Conservation (phyloP, 1,140 invertebrate genomes). For the Cryptotermes secundus region DNA sequence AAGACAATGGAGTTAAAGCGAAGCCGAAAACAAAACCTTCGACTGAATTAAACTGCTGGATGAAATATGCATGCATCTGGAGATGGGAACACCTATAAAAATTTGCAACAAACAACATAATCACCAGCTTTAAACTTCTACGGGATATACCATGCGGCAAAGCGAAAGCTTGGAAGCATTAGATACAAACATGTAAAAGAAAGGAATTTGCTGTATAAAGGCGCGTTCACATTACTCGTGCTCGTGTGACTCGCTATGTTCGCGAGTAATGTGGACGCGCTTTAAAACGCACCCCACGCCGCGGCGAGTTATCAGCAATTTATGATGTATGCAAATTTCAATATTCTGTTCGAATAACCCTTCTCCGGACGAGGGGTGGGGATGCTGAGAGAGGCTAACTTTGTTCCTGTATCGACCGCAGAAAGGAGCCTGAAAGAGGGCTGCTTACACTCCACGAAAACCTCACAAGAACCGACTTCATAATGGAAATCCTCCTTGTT, state of each 20-base stretch:
- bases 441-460: not conserved
- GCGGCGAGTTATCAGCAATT: slow-evolving; percentile 25
- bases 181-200: not conserved
- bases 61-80: slow-evolving; percentile 31
- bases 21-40: not conserved
- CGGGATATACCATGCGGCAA: not conserved
- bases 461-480: not conserved
- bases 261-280: too few relatives aligned
- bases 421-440: not conserved
- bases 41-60: not conserved
- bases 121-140: slow-evolving; percentile 32
- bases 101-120: slow-evolving; percentile 32
- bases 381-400: not conserved
- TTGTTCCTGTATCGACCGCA: slow-evolving; percentile 9
- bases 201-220: not conserved
- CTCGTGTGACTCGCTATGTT: too few relatives aligned
- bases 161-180: not conserved
- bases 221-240: too few relatives aligned
- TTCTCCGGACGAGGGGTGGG: not conserved
- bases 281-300: slow-evolving; percentile 17
- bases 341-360: slow-evolving; percentile 5
- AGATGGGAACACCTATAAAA: slow-evolving; percentile 29
- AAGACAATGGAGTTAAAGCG: not conserved
- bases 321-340: slow-evolving; percentile 20
- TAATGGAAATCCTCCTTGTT: not conserved